A percentile compares a stretch with the other conserved stretches of the same genome.
These are phyloP conservation scores for Lethenteron camtschaticum DNA, from an alignment of 2,113 vertebrate species.

Conservation along the genomic window DNA sequence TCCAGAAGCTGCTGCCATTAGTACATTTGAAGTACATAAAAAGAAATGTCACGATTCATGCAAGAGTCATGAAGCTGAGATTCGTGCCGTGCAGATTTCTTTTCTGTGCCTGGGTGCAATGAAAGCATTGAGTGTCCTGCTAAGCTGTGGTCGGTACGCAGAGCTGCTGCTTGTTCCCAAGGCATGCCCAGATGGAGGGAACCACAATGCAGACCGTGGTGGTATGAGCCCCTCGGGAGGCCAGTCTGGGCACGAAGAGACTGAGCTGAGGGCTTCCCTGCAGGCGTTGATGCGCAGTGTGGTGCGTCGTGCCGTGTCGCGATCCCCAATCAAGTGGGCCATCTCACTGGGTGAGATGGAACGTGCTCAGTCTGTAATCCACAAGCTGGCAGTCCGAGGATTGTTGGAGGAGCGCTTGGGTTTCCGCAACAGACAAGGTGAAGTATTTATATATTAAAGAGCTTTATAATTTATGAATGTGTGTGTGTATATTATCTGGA, in stretches of 20 bases:
- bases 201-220: slow-evolving; percentile 4
- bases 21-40: no score
- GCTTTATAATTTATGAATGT: no score
- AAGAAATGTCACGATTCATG: no score
- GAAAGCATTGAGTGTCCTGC: background rate
- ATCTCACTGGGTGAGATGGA: slow-evolving; percentile 4
- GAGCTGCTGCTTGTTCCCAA: slow-evolving; percentile 4
- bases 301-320: slow-evolving; percentile 3
- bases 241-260: background rate
- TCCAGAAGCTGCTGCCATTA: no score
- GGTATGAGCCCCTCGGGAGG: background rate
- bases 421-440: background rate
- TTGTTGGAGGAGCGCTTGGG: background rate
- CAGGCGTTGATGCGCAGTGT: slow-evolving; percentile 4
- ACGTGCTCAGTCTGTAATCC: background rate
- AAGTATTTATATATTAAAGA: no score
- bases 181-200: background rate
- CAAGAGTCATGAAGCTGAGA: background rate
- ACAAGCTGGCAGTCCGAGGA: slow-evolving; percentile 2
- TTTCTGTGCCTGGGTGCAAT: background rate
- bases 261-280: background rate
- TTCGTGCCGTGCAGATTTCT: background rate
- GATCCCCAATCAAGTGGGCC: slow-evolving; percentile 5
- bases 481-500: no score
- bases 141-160: background rate